These are phyloP conservation scores for Dexiosoma caninum DNA, from an alignment of 2,888 invertebrate genomes.

Conservation along the genomic window DNA sequence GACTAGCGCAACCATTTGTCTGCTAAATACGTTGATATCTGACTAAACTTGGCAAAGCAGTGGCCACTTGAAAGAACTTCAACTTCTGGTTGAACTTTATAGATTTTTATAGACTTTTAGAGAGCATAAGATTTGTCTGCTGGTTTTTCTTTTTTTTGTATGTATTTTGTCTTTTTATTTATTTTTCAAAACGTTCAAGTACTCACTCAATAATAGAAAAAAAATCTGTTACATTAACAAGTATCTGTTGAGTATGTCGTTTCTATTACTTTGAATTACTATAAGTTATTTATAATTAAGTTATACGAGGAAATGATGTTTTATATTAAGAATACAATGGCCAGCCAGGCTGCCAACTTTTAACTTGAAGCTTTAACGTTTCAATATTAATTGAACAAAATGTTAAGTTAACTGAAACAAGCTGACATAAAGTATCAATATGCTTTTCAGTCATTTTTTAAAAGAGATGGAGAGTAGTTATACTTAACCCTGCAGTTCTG, in stretches of 20 bases:
- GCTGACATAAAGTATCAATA: conserved; percentile 33
- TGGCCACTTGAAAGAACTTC: conserved; percentile 56
- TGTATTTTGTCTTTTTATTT: conserved; percentile 20
- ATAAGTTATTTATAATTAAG: neutral
- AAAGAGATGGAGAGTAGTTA: conserved; percentile 28
- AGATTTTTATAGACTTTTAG: conserved; percentile 27
- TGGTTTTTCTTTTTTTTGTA: conserved; percentile 2
- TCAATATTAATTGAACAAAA: conserved; percentile 31
- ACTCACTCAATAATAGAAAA: conserved; percentile 14
- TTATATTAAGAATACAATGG: neutral
- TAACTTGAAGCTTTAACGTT: conserved; percentile 35
- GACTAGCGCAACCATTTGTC: conserved; percentile 53
- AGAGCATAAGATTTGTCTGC: conserved; percentile 40
- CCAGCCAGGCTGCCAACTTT: conserved; percentile 19
- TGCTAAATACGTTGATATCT: conserved; percentile 59
- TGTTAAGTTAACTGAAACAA: neutral
- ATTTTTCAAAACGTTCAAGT: conserved; percentile 24
- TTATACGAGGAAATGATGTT: neutral
- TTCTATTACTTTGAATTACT: neutral
- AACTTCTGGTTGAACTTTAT: conserved; percentile 60
- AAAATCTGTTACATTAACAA: conserved; percentile 17
- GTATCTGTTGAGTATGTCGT: conserved; percentile 24
- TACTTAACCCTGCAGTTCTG: conserved; percentile 3
- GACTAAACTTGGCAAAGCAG: conserved; percentile 62
- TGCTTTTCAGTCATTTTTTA: conserved; percentile 6